Percentiles rank a stretch among this genome's conserved stretches.
Evolutionary conservation across 2,888 invertebrate species (phyloP).

Genomic region (Drosophila putrida): DNA sequence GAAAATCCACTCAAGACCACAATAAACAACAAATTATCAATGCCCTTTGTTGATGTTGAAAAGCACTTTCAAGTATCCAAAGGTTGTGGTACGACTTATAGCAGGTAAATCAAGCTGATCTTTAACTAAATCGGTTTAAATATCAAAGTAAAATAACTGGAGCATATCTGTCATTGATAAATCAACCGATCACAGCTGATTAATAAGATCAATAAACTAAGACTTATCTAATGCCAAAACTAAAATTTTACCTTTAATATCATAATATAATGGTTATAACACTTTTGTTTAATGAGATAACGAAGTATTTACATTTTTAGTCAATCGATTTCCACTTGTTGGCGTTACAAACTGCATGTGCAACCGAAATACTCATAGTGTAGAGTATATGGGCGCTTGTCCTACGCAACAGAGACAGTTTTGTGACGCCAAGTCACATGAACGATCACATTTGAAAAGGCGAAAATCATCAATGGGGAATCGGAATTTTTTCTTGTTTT

Average conservation of each 20-base stretch:
- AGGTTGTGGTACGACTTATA: background rate
- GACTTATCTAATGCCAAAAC: no score
- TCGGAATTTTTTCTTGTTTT: conserved; percentile 4
- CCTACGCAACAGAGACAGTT: conserved; percentile 7
- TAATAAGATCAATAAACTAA: no score
- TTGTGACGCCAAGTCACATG: conserved; percentile 36
- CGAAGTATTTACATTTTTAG: no score
- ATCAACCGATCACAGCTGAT: no score
- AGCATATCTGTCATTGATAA: no score
- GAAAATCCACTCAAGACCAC: conserved; percentile 4
- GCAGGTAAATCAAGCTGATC: background rate
- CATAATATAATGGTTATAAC: no score
- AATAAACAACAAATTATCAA: background rate
- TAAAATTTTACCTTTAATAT: no score
- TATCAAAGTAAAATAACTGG: background rate
- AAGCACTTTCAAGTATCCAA: background rate
- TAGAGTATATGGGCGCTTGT: background rate
- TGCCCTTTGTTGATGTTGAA: background rate
- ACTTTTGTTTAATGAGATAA: no score
- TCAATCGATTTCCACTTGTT: no score
- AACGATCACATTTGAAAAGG: conserved; percentile 40
- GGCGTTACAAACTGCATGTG: background rate
- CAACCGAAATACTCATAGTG: background rate
- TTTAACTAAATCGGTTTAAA: background rate
- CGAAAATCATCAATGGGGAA: background rate